These are phyloP conservation scores for Trinorchestia longiramus DNA, from an alignment of 1,140 invertebrate genomes.

Conservation along the genomic window DNA sequence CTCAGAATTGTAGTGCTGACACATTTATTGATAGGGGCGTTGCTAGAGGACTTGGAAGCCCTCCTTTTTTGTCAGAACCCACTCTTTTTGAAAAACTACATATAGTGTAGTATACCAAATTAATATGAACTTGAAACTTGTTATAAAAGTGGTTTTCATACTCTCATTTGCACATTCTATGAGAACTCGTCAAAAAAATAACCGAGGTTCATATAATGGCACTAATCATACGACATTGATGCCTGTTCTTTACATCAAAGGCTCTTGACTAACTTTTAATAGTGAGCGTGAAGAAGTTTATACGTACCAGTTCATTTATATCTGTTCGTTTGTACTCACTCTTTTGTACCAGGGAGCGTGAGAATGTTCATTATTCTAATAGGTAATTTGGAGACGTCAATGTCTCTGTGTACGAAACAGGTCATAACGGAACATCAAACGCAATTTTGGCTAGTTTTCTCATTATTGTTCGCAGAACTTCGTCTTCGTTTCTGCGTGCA, in stretches of 20 bases:
- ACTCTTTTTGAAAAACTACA: not conserved
- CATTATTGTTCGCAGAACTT: not conserved
- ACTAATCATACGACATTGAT: not conserved
- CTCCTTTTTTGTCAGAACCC: not conserved
- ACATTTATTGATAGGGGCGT: too few relatives aligned
- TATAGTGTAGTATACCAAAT: not conserved
- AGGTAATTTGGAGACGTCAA: constrained; percentile 6
- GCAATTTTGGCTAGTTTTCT: not conserved
- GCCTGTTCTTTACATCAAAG: not conserved
- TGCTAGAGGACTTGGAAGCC: too few relatives aligned
- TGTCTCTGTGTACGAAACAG: not conserved
- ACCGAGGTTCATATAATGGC: not conserved
- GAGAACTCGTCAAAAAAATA: not conserved
- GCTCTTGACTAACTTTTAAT: not conserved
- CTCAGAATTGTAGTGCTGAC: too few relatives aligned
- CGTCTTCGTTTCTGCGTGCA: not conserved
- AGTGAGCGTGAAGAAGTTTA: not conserved
- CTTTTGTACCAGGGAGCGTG: not conserved
- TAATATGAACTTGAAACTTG: not conserved
- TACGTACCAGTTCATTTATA: too few relatives aligned
- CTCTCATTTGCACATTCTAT: not conserved
- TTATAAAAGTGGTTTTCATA: not conserved
- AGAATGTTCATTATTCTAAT: not conserved
- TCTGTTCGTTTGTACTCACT: not conserved
- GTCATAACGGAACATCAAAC: constrained; percentile 5